Percentiles rank a stretch among this genome's conserved stretches.
Conservation (phyloP, 1,140 invertebrate genomes). For the Alviniconcha marisindica region DNA sequence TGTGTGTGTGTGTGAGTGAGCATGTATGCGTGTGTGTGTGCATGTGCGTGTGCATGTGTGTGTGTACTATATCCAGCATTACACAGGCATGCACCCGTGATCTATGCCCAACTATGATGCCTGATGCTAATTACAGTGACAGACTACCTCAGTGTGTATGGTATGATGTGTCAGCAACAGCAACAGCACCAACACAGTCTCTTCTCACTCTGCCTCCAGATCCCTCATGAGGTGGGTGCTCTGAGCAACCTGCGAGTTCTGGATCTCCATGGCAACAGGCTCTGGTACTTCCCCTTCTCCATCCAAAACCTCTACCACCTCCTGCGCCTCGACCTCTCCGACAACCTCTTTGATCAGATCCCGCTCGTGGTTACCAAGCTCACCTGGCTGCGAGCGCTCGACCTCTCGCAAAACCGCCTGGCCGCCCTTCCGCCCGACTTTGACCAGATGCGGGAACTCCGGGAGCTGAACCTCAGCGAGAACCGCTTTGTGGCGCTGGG, state of each 20-base stretch:
- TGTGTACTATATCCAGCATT: no score
- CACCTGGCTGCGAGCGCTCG: conserved; percentile 58
- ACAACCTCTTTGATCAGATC: conserved; percentile 71
- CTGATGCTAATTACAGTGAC: no score
- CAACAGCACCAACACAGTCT: no score
- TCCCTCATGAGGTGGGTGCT: conserved; percentile 64
- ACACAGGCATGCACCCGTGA: no score
- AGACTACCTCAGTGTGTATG: no score
- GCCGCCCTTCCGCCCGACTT: conserved; percentile 64
- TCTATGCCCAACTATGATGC: no score
- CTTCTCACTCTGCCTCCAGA: background rate
- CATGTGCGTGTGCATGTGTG: no score
- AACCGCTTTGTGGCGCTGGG: conserved; percentile 62
- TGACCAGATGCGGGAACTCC: conserved; percentile 61
- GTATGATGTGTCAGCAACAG: no score
- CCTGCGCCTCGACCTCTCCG: conserved; percentile 62
- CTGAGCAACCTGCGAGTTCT: conserved; percentile 61
- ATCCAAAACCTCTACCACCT: conserved; percentile 62
- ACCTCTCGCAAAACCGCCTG: conserved; percentile 64
- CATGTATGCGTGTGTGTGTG: no score
- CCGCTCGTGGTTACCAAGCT: conserved; percentile 68
- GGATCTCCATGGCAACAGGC: conserved; percentile 67
- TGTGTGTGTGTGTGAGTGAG: no score
- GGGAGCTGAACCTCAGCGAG: conserved; percentile 66
- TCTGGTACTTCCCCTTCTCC: conserved; percentile 70